phyloP scores from a whole-genome alignment of 1,140 invertebrate genomes.

The Zophobas morio region DNA sequence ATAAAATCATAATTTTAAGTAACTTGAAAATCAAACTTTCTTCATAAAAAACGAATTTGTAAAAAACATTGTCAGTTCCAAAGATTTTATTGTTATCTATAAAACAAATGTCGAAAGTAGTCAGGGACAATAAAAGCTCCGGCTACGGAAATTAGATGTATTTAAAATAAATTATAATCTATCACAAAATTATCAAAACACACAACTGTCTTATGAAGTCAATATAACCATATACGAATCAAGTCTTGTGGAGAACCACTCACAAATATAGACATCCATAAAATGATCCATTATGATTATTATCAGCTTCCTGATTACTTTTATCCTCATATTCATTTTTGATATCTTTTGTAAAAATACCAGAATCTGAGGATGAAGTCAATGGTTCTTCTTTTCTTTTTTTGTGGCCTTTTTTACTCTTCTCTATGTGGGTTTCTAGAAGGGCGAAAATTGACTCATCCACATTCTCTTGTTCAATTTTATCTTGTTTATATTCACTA shows the following conservation, averaged over 20 bases:
- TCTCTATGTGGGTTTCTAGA: not conserved
- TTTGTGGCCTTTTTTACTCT: not conserved
- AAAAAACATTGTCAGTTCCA: too few relatives aligned
- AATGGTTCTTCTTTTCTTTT: not conserved
- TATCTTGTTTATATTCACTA: not conserved
- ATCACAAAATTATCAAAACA: slow-evolving; percentile 38
- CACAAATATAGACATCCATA: slow-evolving; percentile 46
- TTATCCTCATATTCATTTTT: too few relatives aligned
- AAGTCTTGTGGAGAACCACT: slow-evolving; percentile 16
- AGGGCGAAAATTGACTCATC: slow-evolving; percentile 8
- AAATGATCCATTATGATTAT: not conserved
- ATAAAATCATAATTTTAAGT: too few relatives aligned
- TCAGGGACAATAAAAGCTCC: not conserved
- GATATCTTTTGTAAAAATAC: too few relatives aligned
- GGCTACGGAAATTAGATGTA: slow-evolving; percentile 27
- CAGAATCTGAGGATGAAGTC: too few relatives aligned
- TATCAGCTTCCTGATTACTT: too few relatives aligned
- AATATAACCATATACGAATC: slow-evolving; percentile 14
- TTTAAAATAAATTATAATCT: slow-evolving; percentile 43
- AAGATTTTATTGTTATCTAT: too few relatives aligned
- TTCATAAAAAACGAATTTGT: too few relatives aligned
- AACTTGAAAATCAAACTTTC: too few relatives aligned
- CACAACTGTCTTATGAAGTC: slow-evolving; percentile 25
- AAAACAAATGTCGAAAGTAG: too few relatives aligned
- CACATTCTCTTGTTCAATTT: too few relatives aligned